Evolutionary conservation across 2,888 invertebrate species (phyloP).

Genomic region (Agriotes lineatus): DNA sequence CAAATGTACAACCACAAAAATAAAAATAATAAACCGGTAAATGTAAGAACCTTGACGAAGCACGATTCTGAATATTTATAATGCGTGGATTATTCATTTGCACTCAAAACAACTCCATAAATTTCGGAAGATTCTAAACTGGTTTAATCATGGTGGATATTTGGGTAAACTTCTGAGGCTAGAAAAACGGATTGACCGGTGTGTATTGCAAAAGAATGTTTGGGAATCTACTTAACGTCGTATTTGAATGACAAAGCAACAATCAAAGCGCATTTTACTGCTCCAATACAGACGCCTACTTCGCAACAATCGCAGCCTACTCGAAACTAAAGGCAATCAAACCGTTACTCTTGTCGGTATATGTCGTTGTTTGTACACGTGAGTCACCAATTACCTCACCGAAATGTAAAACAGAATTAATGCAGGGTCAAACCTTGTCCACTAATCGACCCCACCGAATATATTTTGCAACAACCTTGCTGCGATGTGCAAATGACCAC

Average conservation of each 20-base stretch:
- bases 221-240: too few species aligned
- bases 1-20: conserved; percentile 5
- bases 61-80: conserved; percentile 12
- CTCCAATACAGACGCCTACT: conserved; percentile 6
- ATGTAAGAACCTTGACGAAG: conserved; percentile 3
- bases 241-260: too few species aligned
- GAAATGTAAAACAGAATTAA: background rate
- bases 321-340: background rate
- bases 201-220: too few species aligned
- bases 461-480: background rate
- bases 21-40: conserved; percentile 9
- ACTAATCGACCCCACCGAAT: too few species aligned
- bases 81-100: background rate
- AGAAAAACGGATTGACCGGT: too few species aligned
- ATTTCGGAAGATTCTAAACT: background rate
- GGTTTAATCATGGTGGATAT: background rate
- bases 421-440: conserved; percentile 11
- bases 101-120: background rate
- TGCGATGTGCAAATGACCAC: background rate
- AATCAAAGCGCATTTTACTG: too few species aligned
- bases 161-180: too few species aligned
- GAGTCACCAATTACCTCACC: conserved; percentile 1
- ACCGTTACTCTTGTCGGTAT: background rate
- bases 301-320: background rate
- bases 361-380: background rate